A percentile compares a stretch with the other conserved stretches of the same genome.
phyloP scores from a whole-genome alignment of 2,113 vertebrate genomes.

The Pygoscelis antarcticus region DNA sequence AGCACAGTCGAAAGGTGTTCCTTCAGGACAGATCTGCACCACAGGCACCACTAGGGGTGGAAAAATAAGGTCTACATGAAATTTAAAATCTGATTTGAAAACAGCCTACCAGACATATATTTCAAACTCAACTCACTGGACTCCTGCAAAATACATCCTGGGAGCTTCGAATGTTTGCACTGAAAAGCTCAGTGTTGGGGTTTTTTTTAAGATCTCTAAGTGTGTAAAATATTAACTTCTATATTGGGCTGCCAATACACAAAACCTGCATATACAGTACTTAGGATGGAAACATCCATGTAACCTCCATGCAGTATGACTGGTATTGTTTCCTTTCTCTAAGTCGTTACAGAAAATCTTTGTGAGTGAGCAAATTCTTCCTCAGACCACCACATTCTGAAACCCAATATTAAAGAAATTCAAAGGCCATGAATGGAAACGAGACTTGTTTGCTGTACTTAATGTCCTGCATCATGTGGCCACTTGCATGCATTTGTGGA shows the following conservation, averaged over 20 bases:
- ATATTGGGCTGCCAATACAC: not conserved
- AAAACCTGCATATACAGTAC: not conserved
- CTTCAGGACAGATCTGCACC: not conserved
- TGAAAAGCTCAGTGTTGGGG: not conserved
- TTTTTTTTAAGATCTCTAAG: not conserved
- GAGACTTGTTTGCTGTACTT: constrained; percentile 62
- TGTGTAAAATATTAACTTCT: not conserved
- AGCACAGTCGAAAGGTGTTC: not conserved
- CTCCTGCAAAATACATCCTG: not conserved
- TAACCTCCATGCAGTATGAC: not conserved
- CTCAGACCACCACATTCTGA: constrained; percentile 53
- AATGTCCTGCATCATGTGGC: not conserved
- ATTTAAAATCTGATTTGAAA: not conserved
- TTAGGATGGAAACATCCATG: not conserved
- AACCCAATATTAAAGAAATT: constrained; percentile 65
- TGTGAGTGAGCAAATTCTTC: constrained; percentile 54
- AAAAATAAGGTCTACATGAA: not conserved
- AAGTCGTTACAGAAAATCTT: constrained; percentile 52
- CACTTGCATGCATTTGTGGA: not conserved
- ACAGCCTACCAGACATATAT: not conserved
- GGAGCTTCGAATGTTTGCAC: not conserved
- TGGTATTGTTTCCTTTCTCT: constrained; percentile 58
- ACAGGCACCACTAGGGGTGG: not conserved
- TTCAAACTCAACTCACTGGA: not conserved
- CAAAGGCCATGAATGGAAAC: constrained; percentile 63